These are phyloP conservation scores for Entomyzon cyanotis DNA, from an alignment of 2,113 vertebrate genomes.

Conservation along the genomic window DNA sequence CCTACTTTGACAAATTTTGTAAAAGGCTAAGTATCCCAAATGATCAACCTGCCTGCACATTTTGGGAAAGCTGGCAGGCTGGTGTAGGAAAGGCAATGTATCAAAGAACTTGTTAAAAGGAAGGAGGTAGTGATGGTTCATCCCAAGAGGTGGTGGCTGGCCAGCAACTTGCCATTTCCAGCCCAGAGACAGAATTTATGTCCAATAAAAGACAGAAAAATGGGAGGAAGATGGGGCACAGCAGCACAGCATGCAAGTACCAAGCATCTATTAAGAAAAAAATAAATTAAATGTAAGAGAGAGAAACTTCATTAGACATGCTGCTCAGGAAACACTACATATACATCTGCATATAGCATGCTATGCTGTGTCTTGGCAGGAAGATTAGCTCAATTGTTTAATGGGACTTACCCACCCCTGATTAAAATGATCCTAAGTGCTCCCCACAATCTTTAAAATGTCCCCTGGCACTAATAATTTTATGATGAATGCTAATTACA, in stretches of 20 bases:
- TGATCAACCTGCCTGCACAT: neutral
- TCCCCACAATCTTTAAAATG: neutral
- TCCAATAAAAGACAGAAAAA: neutral
- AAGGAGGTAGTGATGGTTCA: neutral
- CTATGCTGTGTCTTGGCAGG: neutral
- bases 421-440: constrained; percentile 32
- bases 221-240: neutral
- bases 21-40: neutral
- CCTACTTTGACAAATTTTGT: neutral
- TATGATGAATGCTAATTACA: constrained; percentile 16
- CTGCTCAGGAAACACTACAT: neutral
- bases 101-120: neutral
- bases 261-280: neutral
- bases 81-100: neutral
- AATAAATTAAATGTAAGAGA: neutral
- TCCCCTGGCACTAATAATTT: constrained; percentile 16
- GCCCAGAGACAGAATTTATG: neutral
- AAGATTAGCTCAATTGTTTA: constrained; percentile 11
- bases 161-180: neutral
- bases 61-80: neutral
- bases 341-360: neutral
- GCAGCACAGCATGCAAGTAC: neutral
- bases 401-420: neutral
- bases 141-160: no score
- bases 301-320: neutral